Evolutionary conservation across 2,113 vertebrate species (phyloP), one percentile per base, ranked within the genome.

Genomic region (Silurus asotus): DNA sequence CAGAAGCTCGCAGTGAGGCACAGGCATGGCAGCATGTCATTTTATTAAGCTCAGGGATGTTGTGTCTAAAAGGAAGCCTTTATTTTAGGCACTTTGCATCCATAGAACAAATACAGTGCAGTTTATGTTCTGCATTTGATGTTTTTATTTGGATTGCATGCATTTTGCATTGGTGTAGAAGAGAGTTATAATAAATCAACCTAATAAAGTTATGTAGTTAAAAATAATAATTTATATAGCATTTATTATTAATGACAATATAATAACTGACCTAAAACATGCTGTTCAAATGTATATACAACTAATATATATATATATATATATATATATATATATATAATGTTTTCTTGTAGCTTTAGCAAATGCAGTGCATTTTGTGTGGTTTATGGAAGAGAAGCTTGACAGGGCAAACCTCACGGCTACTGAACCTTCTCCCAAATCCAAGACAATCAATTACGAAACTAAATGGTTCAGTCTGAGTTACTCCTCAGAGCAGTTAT

Each of bases 401-500:
- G 72, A 77, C 15, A 37, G 45, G 13, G 55, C 45, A 11, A 45
- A 75, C 13, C 23, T 49, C 72, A 77, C 6, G 1, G 77, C 58
- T 65, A 8, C 59, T 65, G 59, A 55, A 49, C 17, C 25, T 84
- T 77, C 17, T 55, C 49, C 48, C 9, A 77, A 64, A 64, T 58
- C 51, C 45, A 75, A 45, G 48, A 65, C 49, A 85, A 79, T 79
- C 74, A 85, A 69, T 79, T 79, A 65, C 56, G 17, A 67, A 85
- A 56, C 83, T 64, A 77, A 84, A 78, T 25, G 70, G 49, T 67
- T 84, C 59, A 65, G 61, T 78, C 74, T 53, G 61, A 45, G n/a
- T 67, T 51, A 55, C 59, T 45, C 23, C 61, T 65, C 45, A 64
- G n/a, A 85, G 59, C 61, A 67, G 25, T 59, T 65, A 85, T 85